Evolutionary conservation across 2,113 vertebrate species (phyloP).

Genomic region (Chloebia gouldiae): DNA sequence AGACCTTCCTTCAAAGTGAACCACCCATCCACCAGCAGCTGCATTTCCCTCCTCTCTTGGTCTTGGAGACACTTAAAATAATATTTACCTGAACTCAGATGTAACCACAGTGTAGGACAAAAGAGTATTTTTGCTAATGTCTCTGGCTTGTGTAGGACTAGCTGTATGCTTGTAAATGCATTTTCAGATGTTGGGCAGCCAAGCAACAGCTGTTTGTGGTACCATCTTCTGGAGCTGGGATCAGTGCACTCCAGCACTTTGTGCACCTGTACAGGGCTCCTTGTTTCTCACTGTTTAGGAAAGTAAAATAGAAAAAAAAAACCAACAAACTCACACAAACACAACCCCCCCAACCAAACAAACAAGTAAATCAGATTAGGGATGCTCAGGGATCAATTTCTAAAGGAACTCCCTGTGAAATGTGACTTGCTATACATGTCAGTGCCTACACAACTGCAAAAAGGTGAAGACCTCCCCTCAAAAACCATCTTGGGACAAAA

Average conservation of each 20-base stretch:
- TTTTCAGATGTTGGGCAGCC: neutral
- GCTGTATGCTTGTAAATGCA: neutral
- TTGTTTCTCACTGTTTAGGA: neutral
- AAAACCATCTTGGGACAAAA: neutral
- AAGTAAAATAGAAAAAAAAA: neutral
- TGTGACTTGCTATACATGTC: neutral
- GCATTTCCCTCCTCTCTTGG: neutral
- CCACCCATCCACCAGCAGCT: neutral
- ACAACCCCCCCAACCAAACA: neutral
- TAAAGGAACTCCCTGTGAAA: neutral
- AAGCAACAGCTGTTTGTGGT: neutral
- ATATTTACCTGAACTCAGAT: neutral
- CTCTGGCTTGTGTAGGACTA: neutral
- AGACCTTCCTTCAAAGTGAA: neutral
- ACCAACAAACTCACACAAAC: fast-evolving
- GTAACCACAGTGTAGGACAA: neutral
- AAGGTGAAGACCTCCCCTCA: neutral
- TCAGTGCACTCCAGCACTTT: neutral
- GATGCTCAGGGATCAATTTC: neutral
- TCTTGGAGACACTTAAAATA: neutral
- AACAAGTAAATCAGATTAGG: neutral
- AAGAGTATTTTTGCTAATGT: neutral
- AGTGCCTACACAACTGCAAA: neutral
- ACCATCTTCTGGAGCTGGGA: neutral
- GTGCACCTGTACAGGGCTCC: neutral